Evolutionary conservation across 2,888 invertebrate genomes (phyloP).

Genomic region (Incurvaria masculella): DNA sequence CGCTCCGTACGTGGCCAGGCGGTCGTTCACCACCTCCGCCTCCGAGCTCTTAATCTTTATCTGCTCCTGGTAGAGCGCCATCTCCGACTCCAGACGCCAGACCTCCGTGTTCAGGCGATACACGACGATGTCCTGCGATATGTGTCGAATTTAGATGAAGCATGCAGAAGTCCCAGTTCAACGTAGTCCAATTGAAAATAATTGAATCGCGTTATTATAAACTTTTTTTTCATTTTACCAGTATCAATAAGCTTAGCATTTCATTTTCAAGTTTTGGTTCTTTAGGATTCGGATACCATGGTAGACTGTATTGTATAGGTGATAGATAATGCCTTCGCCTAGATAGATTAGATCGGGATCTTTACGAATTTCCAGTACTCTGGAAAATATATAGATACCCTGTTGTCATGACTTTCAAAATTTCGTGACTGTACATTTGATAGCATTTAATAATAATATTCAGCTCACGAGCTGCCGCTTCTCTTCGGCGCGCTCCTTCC

Average conservation of each 20-base stretch:
- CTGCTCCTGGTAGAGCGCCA: constrained; percentile 63
- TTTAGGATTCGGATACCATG: too few species aligned
- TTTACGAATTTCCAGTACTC: too few species aligned
- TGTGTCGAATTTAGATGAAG: constrained; percentile 1
- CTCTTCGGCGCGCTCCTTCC: constrained; percentile 50
- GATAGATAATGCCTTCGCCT: too few species aligned
- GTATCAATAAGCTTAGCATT: too few species aligned
- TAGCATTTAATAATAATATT: too few species aligned
- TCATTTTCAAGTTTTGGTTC: too few species aligned
- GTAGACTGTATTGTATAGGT: too few species aligned
- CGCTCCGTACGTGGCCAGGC: constrained; percentile 66
- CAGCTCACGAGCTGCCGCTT: constrained; percentile 57
- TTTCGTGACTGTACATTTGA: too few species aligned
- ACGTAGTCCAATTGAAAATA: background rate
- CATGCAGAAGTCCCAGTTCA: background rate
- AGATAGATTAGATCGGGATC: too few species aligned
- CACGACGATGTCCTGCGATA: constrained; percentile 59
- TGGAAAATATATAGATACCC: too few species aligned
- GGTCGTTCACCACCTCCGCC: constrained; percentile 51
- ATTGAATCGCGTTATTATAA: background rate
- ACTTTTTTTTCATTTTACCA: too few species aligned
- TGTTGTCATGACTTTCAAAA: too few species aligned
- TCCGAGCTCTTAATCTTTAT: constrained; percentile 62
- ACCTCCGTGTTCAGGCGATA: constrained; percentile 67
- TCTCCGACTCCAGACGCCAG: constrained; percentile 65